A percentile compares a stretch with the other conserved stretches of the same genome.
Conservation (phyloP, 2,113 vertebrate species). For the Mobula birostris region DNA sequence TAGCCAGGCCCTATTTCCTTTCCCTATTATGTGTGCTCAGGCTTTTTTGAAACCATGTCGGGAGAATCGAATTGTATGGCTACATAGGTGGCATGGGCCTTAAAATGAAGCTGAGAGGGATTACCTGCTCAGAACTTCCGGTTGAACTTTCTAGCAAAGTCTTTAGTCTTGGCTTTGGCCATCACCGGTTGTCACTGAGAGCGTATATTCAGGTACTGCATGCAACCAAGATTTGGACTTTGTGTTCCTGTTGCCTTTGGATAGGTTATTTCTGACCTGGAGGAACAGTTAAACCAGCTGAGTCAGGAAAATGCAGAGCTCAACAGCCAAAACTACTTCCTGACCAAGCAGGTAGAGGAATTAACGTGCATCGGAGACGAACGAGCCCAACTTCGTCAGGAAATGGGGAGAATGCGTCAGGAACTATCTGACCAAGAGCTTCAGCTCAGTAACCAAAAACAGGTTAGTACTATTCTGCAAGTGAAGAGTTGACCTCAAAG, state of each 20-base stretch:
- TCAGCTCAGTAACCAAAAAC: slow-evolving; percentile 98
- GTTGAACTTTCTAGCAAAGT: no score
- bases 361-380: slow-evolving; percentile 82
- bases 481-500: background rate
- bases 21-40: no score
- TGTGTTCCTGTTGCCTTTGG: slow-evolving; percentile 32
- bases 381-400: slow-evolving; percentile 79
- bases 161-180: no score
- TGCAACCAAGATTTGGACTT: no score
- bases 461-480: slow-evolving; percentile 50
- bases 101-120: no score
- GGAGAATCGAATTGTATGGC: no score
- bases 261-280: slow-evolving; percentile 93
- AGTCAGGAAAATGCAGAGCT: slow-evolving; percentile 91
- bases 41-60: no score
- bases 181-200: background rate
- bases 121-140: no score
- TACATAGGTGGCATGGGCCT: no score
- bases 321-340: slow-evolving; percentile 95
- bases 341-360: slow-evolving; percentile 94
- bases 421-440: slow-evolving; percentile 95
- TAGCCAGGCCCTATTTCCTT: no score
- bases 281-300: slow-evolving; percentile 89
- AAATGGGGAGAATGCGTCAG: slow-evolving; percentile 85
- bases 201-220: background rate